These are phyloP conservation scores for Puffinus mauretanicus DNA, from an alignment of 2,113 vertebrate species.

Conservation along the genomic window DNA sequence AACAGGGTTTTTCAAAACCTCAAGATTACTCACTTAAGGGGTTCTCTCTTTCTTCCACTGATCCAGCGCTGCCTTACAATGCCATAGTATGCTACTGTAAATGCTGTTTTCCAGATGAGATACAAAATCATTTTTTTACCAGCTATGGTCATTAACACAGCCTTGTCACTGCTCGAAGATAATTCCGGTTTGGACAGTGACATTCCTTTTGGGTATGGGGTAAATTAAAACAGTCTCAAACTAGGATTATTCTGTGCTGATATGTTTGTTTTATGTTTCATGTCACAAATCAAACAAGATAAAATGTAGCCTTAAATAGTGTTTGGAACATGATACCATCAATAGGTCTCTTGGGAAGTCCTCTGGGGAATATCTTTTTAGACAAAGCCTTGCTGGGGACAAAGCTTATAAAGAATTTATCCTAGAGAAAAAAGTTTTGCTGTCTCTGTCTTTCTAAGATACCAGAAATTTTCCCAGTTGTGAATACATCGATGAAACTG, in stretches of 20 bases:
- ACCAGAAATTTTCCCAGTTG: background rate
- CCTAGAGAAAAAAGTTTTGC: background rate
- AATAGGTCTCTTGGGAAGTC: background rate
- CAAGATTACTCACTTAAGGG: background rate
- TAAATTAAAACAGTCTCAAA: constrained; percentile 37
- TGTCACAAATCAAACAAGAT: constrained; percentile 37
- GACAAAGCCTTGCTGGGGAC: background rate
- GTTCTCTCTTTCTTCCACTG: background rate
- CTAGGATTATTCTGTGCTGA: constrained; percentile 19
- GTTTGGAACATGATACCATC: constrained; percentile 3
- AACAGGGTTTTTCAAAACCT: background rate
- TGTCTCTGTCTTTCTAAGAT: background rate
- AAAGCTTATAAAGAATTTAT: background rate
- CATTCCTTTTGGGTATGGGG: constrained; percentile 1
- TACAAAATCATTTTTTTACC: constrained; percentile 28
- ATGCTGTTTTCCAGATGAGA: background rate
- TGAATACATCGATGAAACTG: background rate
- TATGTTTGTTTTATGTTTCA: constrained; percentile 36
- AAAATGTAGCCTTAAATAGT: constrained; percentile 37
- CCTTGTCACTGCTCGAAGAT: background rate
- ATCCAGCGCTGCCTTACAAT: background rate
- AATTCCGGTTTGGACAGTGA: background rate
- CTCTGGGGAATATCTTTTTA: constrained; percentile 1
- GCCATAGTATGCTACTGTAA: background rate
- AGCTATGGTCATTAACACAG: background rate